phyloP scores from a whole-genome alignment of 2,888 invertebrate genomes.

The Eupsilia transversa region DNA sequence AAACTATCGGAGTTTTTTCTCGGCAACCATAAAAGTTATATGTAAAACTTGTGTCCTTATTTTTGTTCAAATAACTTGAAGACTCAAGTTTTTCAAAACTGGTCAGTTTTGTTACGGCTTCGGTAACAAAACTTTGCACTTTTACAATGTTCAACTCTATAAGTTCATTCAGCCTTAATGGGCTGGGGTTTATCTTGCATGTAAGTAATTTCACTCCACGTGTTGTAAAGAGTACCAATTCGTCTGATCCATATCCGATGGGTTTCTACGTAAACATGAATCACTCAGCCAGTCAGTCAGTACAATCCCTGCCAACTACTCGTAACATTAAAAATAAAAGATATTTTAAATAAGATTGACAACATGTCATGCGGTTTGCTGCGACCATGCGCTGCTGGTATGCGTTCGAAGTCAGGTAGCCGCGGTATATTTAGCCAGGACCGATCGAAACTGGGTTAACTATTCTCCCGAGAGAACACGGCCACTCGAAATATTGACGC shows the following conservation, averaged over 20 bases:
- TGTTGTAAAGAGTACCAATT: slow-evolving; percentile 14
- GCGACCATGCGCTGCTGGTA: slow-evolving; percentile 66
- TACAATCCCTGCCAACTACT: slow-evolving; percentile 38
- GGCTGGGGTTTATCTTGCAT: too few relatives aligned
- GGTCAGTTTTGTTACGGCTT: slow-evolving; percentile 33
- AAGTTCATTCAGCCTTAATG: too few relatives aligned
- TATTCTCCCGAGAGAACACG: slow-evolving; percentile 86
- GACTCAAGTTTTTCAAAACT: background rate
- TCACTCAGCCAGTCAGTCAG: slow-evolving; percentile 22
- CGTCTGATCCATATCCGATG: slow-evolving; percentile 24
- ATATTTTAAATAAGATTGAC: slow-evolving; percentile 69
- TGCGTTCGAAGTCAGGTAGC: slow-evolving; percentile 83
- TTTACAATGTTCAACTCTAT: background rate
- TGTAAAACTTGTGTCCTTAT: background rate
- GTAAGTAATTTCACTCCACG: background rate
- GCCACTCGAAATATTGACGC: slow-evolving; percentile 84
- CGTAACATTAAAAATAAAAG: slow-evolving; percentile 48
- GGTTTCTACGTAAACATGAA: slow-evolving; percentile 45
- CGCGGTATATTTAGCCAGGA: slow-evolving; percentile 78
- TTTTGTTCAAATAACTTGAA: slow-evolving; percentile 16
- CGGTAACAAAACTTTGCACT: slow-evolving; percentile 1
- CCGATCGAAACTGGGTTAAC: slow-evolving; percentile 87
- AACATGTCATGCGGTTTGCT: slow-evolving; percentile 70
- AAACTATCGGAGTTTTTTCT: background rate
- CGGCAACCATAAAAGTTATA: slow-evolving; percentile 18